phyloP scores from a whole-genome alignment of 1,140 invertebrate genomes.

The Drosophila leontia region DNA sequence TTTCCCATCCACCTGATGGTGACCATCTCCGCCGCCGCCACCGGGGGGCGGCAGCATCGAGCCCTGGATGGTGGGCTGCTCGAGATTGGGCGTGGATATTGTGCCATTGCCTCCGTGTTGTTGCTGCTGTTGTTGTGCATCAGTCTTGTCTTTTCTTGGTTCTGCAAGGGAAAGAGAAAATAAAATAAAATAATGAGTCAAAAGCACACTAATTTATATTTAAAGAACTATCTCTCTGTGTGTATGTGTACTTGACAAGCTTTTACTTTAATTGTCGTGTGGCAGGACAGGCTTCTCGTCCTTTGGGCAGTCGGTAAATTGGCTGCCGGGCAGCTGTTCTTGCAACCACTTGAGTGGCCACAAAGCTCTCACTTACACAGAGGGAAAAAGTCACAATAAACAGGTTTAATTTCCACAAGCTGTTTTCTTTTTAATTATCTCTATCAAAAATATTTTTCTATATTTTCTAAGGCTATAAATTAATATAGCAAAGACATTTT shows the following conservation, averaged over 20 bases:
- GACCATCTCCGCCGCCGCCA: slow-evolving; percentile 57
- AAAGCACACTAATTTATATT: slow-evolving; percentile 63
- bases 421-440: not conserved
- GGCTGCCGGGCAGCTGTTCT: slow-evolving; percentile 47
- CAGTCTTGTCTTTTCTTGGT: slow-evolving; percentile 95
- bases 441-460: not conserved
- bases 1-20: slow-evolving; percentile 85
- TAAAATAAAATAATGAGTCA: slow-evolving; percentile 35
- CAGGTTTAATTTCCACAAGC: too few relatives aligned
- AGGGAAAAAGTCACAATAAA: slow-evolving; percentile 1
- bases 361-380: slow-evolving; percentile 52
- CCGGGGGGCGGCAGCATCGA: slow-evolving; percentile 84
- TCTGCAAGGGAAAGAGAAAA: slow-evolving; percentile 86
- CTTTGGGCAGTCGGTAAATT: slow-evolving; percentile 57
- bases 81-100: slow-evolving; percentile 87
- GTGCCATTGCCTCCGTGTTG: slow-evolving; percentile 88
- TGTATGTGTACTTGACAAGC: slow-evolving; percentile 65
- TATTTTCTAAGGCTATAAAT: not conserved
- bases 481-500: not conserved
- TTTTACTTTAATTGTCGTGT: slow-evolving; percentile 82
- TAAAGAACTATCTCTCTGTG: slow-evolving; percentile 25
- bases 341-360: too few relatives aligned
- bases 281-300: slow-evolving; percentile 30
- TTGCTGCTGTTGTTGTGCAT: slow-evolving; percentile 87
- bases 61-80: slow-evolving; percentile 86